Evolutionary conservation across 1,140 invertebrate genomes (phyloP).

Genomic region (Drosophila paulistorum): DNA sequence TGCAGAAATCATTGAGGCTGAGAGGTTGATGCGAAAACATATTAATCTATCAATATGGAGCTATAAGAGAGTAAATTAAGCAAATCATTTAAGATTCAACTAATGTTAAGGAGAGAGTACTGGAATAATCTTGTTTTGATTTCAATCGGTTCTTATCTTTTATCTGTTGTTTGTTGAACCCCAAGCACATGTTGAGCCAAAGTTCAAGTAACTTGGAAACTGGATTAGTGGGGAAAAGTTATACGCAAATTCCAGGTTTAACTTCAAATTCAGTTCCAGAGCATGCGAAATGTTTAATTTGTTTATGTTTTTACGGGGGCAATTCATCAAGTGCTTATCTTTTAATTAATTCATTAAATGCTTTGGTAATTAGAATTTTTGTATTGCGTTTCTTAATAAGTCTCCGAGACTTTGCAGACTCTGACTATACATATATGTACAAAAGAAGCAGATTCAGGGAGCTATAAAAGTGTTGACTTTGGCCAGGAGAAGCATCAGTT

Average conservation of each 20-base stretch:
- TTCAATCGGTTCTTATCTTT: background rate
- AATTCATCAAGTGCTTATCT: conserved; percentile 49
- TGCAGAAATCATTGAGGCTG: background rate
- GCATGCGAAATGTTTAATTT: conserved; percentile 32
- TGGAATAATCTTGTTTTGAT: background rate
- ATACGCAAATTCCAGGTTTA: background rate
- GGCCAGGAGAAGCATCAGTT: conserved; percentile 39
- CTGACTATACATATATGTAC: background rate
- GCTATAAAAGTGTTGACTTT: conserved; percentile 44
- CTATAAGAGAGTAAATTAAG: background rate
- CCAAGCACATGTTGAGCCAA: background rate
- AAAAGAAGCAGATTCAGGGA: background rate
- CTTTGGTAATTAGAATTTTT: conserved; percentile 31
- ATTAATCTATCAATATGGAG: background rate
- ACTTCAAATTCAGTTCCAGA: background rate
- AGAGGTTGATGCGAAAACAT: background rate
- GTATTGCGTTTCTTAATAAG: conserved; percentile 20
- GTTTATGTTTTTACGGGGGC: conserved; percentile 31
- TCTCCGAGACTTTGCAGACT: background rate
- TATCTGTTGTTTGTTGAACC: background rate
- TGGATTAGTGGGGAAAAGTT: conserved; percentile 3
- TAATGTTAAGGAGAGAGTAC: background rate
- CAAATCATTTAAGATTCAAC: background rate
- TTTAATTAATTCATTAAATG: conserved; percentile 57
- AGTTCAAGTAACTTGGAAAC: conserved; percentile 4